Evolutionary conservation across 2,113 vertebrate genomes (phyloP), one percentile per base, ranked within the genome.

Genomic region (Rutilus rutilus): DNA sequence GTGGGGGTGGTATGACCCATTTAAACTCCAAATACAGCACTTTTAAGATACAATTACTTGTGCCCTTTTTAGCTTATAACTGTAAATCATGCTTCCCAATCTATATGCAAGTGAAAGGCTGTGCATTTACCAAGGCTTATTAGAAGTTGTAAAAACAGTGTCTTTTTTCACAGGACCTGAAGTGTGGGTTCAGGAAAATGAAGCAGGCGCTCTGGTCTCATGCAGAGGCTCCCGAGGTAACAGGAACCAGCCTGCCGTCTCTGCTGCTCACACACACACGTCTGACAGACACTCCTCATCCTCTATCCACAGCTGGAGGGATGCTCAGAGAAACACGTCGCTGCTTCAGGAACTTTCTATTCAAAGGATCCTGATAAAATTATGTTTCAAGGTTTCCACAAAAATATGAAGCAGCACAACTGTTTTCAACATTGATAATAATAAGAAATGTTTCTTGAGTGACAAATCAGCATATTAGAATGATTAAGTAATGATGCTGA

Each of bases 141-240:
- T 52, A 57, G 11, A 21, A 33, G 1, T 2, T 39, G 5, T 17
- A 2, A 12, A 42, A 39, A 39, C 25, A 7, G 47, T 21, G 14
- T 52, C 8, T 77, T 30, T 78, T 21, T 59, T 78, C 30, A 59
- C 10, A 78, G 76, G 67, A 71, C 52, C 52, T 36, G 54, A 59
- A 23, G 30, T 11, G 0, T 39, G 76, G 10, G 19, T 78, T 57
- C 52, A 78, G 52, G 21, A 73, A 60, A 86, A 86, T 74, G 57
- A 75, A 59, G 45, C 64, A 59, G 59, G 6, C 21, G 7, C 59
- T 57, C 12, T 27, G 17, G 54, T 82, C 78, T 54, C 71, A 30
- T 12, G 5, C 23, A 39, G 80, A 39, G 23, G 47, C 15, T 65
- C 57, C 57, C 30, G 45, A 15, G 64, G 76, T 78, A 36, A 59